These are phyloP conservation scores for Drepana arcuata DNA, from an alignment of 1,140 invertebrate species.

Conservation along the genomic window DNA sequence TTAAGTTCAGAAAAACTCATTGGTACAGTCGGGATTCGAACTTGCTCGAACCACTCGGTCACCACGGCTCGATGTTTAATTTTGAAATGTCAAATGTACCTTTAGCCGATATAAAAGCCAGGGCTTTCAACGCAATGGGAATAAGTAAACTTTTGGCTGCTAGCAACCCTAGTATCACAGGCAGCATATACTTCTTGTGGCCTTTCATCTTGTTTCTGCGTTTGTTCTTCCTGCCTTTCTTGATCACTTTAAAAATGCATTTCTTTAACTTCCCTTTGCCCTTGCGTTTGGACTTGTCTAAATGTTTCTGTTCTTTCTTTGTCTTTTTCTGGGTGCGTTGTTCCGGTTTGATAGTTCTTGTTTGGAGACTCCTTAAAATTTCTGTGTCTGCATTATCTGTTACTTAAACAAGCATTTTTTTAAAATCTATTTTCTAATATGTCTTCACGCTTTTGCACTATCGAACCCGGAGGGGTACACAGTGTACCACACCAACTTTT, in stretches of 20 bases:
- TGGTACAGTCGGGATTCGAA: too few relatives aligned
- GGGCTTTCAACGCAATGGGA: constrained; percentile 75
- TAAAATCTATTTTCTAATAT: too few relatives aligned
- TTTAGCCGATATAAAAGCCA: constrained; percentile 74
- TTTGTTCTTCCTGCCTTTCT: constrained; percentile 7
- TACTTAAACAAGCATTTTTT: too few relatives aligned
- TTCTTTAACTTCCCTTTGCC: constrained; percentile 31
- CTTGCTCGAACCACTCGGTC: too few relatives aligned
- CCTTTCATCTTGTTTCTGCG: neutral
- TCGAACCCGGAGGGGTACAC: too few relatives aligned
- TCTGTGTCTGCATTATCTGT: constrained; percentile 6
- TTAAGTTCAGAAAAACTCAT: too few relatives aligned
- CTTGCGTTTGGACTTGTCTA: constrained; percentile 19
- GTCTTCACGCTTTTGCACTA: too few relatives aligned
- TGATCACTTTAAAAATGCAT: constrained; percentile 38
- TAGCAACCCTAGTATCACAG: constrained; percentile 74
- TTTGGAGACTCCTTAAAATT: too few relatives aligned
- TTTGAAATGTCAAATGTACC: too few relatives aligned
- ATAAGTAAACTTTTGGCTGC: constrained; percentile 76
- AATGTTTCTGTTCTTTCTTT: constrained; percentile 14
- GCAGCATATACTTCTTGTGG: constrained; percentile 67
- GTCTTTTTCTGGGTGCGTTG: constrained; percentile 5
- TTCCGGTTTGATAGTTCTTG: constrained; percentile 5
- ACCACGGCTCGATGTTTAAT: too few relatives aligned
- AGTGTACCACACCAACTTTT: too few relatives aligned